phyloP scores from a whole-genome alignment of 2,888 invertebrate species.

The Cryptocephalus moraei region DNA sequence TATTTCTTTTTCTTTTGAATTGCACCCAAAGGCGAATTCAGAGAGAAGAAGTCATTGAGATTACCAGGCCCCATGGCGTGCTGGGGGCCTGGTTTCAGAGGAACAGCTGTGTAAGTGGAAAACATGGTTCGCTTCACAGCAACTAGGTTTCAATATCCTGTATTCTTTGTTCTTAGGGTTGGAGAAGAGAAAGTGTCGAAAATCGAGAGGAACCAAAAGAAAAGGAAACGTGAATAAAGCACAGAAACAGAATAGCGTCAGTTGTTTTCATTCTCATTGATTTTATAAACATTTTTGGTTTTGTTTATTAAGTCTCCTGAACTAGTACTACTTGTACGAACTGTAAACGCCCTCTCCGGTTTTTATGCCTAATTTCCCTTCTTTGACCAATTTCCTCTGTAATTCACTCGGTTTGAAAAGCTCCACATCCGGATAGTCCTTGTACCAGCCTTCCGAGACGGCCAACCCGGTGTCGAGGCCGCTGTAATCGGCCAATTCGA shows the following conservation, averaged over 20 bases:
- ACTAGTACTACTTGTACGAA: too few species aligned
- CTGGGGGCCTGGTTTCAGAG: slow-evolving; percentile 87
- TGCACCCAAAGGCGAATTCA: slow-evolving; percentile 69
- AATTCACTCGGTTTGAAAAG: too few species aligned
- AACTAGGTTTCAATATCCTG: background rate
- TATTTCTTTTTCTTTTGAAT: slow-evolving; percentile 45
- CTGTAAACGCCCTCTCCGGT: too few species aligned
- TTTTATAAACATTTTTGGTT: too few species aligned
- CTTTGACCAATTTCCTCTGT: too few species aligned
- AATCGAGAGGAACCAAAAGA: slow-evolving; percentile 57
- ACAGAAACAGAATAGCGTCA: slow-evolving; percentile 1
- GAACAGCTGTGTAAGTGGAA: slow-evolving; percentile 60
- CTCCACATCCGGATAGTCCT: too few species aligned
- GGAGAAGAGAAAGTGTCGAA: slow-evolving; percentile 52
- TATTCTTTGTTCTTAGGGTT: slow-evolving; percentile 37
- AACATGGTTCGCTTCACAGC: slow-evolving; percentile 2
- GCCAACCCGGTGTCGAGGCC: too few species aligned
- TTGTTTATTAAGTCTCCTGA: too few species aligned
- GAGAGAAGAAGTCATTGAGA: slow-evolving; percentile 57
- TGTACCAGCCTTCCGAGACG: too few species aligned
- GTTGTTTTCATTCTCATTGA: too few species aligned
- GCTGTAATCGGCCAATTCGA: too few species aligned
- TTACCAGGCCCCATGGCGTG: slow-evolving; percentile 74
- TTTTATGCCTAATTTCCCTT: too few species aligned
- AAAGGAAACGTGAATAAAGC: slow-evolving; percentile 38